Percentiles rank a stretch among this genome's conserved stretches.
Evolutionary conservation across 2,797 vertebrate genomes (phyloP).

Genomic region (Loriculus beryllinus): DNA sequence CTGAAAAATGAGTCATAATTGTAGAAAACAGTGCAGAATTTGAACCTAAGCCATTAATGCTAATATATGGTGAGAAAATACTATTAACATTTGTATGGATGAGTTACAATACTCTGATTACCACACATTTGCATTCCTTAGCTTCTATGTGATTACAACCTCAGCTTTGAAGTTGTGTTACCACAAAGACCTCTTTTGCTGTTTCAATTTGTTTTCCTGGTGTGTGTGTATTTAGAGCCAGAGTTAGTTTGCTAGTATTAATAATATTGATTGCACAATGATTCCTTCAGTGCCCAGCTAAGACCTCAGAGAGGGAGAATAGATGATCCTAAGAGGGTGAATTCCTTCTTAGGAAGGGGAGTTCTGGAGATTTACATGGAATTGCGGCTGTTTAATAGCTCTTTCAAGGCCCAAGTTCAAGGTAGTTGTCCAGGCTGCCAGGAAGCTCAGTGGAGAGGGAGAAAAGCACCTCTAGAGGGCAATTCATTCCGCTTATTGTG

Average conservation of each 20-base stretch:
- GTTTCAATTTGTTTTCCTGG: constrained; percentile 17
- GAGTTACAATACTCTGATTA: constrained; percentile 51
- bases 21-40: constrained; percentile 50
- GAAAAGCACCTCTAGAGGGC: constrained; percentile 47
- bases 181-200: background rate
- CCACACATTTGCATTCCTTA: constrained; percentile 48
- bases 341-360: background rate
- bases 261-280: constrained; percentile 22
- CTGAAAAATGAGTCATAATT: constrained; percentile 59
- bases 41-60: constrained; percentile 52
- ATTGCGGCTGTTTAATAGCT: background rate
- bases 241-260: background rate
- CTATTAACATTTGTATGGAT: constrained; percentile 54
- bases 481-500: background rate
- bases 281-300: background rate
- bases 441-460: background rate
- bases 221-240: background rate
- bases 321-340: background rate
- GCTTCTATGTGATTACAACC: constrained; percentile 28
- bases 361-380: background rate
- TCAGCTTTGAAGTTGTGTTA: constrained; percentile 17
- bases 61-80: constrained; percentile 60
- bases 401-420: background rate
- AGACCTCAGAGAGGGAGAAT: background rate
- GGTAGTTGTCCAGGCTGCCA: background rate